Evolutionary conservation across 2,888 invertebrate genomes (phyloP), one percentile per base, ranked within the genome.

Genomic region (Poecilus cupreus): DNA sequence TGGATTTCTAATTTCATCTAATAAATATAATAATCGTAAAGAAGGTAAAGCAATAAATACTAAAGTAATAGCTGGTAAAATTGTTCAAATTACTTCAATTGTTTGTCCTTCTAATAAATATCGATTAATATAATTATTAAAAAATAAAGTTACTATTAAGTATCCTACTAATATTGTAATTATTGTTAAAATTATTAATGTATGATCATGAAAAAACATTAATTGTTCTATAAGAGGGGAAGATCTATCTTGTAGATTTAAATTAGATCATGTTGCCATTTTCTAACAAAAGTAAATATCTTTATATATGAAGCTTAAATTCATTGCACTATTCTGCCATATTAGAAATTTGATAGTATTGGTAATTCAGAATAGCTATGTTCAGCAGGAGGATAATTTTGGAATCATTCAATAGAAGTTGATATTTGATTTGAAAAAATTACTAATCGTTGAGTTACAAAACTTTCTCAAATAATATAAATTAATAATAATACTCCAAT

Each of bases 281-380:
- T 91, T 92, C 90, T 92, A 91, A 92, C 90, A 91, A 92, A 92
- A 91, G 90, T 89, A 88, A n/a, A 86, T 87, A 88, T 89, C 91
- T 92, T 93, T 92, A 92, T 92, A 89, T 90, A 91, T 92, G 92
- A 89, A 91, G 90, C 91, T 93, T 93, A 93, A 93, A 91, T 92
- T 91, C 92, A 92, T 91, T 90, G 91, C 90, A 91, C 89, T 90
- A 89, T 84, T 91, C 90, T 91, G 91, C 89, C 92, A 93, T 90
- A 91, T 91, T 92, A 93, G 91, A 92, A 91, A 84, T 90, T 91
- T 87, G 89, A 89, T 89, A 92, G 87, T 89, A 91, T 88, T 83
- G 92, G 92, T 76, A 92, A 83, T 91, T 92, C 91, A 87, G 89
- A 90, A 89, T 91, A 92, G 13, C 91, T 91, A 88, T 92, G 92